Conservation (phyloP, 2,113 vertebrate genomes). For the Percina caprodes region DNA sequence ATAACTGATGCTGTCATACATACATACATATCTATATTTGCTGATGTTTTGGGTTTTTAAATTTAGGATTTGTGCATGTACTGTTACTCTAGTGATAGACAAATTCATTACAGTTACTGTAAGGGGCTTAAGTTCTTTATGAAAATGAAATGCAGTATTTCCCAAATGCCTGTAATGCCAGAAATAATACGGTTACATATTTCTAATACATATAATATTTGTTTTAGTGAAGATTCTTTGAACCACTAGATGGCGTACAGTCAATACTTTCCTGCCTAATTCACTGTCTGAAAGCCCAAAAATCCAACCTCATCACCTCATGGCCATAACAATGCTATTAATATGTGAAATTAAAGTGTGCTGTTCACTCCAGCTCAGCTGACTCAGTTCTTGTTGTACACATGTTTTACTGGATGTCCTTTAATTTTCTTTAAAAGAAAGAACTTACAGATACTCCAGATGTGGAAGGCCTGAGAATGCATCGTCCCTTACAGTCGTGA, state of each 20-base stretch:
- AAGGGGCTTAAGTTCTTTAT: background rate
- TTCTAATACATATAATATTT: no score
- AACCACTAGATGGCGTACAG: constrained; percentile 35
- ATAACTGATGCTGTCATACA: no score
- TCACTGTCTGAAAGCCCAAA: background rate
- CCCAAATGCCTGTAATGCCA: background rate
- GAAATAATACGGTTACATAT: background rate
- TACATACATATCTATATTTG: no score
- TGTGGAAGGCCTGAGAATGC: constrained; percentile 97
- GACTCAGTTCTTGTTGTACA: background rate
- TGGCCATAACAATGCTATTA: background rate
- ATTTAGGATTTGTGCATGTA: no score
- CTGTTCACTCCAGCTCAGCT: background rate
- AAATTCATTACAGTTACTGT: no score
- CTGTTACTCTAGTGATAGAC: no score
- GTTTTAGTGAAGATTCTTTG: background rate
- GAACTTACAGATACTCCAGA: constrained; percentile 97
- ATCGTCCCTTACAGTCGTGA: constrained; percentile 93
- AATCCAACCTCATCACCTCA: constrained; percentile 11
- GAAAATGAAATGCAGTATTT: background rate
- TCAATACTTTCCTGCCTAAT: background rate
- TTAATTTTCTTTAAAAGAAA: background rate
- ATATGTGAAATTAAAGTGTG: background rate
- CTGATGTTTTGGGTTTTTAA: no score
- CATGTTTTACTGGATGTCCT: background rate